A percentile compares a stretch with the other conserved stretches of the same genome.
Conservation (phyloP, 2,113 vertebrate species). For the Trogon surrucura region DNA sequence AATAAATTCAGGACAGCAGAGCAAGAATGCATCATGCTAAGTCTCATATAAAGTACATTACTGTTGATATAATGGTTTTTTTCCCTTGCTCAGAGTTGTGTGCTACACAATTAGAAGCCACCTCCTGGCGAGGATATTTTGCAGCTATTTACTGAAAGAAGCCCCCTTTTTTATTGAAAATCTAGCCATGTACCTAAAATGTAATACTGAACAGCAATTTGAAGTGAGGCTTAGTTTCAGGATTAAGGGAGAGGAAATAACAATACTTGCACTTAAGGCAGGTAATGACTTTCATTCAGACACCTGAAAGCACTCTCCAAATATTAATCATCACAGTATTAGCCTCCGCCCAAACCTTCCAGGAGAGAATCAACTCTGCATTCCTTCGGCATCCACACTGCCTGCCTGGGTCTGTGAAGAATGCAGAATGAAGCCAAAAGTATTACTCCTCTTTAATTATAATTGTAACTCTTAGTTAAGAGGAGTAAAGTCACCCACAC, state of each 20-base stretch:
- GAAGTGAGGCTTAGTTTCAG: neutral
- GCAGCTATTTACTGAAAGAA: neutral
- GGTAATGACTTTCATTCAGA: slow-evolving; percentile 25
- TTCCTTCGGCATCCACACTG: neutral
- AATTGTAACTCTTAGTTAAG: neutral
- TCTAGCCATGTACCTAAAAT: neutral
- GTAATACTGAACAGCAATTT: neutral
- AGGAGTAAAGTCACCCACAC: neutral
- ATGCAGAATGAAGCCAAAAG: neutral
- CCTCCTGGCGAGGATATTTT: neutral
- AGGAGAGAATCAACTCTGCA: neutral
- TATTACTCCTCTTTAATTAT: neutral
- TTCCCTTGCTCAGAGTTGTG: neutral
- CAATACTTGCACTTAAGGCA: neutral
- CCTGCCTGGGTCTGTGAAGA: neutral
- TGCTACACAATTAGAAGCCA: neutral
- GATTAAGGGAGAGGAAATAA: slow-evolving; percentile 37
- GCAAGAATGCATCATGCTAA: neutral
- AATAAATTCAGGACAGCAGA: neutral
- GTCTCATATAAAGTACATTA: neutral
- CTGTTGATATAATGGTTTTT: neutral
- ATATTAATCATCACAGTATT: neutral
- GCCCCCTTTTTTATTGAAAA: neutral
- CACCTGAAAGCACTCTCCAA: neutral
- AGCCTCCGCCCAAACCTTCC: neutral